A percentile compares a stretch with the other conserved stretches of the same genome.
These are phyloP conservation scores for Aphidius ervi DNA, from an alignment of 1,140 invertebrate species.

Conservation along the genomic window DNA sequence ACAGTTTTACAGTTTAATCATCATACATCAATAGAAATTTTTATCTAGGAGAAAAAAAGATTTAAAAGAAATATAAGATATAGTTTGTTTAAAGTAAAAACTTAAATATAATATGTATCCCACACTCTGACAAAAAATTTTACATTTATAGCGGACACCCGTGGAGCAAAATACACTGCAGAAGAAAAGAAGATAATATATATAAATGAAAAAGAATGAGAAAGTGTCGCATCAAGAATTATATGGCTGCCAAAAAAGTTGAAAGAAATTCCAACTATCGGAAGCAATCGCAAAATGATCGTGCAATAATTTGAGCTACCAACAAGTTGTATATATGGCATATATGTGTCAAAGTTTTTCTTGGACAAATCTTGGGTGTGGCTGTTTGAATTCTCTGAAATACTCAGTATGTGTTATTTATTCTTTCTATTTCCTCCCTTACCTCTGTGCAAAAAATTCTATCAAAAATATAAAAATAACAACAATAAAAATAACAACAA, in stretches of 20 bases:
- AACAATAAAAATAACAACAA: too few species aligned
- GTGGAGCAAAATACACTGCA: constrained; percentile 13
- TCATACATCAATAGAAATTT: too few species aligned
- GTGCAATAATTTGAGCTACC: constrained; percentile 38
- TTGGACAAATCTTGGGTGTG: neutral
- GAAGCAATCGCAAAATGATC: constrained; percentile 39
- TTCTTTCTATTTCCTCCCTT: too few species aligned
- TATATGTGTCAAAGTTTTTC: neutral
- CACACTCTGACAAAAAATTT: constrained; percentile 33
- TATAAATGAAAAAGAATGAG: constrained; percentile 16
- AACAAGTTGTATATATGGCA: constrained; percentile 2
- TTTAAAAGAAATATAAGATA: too few species aligned
- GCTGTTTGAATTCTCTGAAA: too few species aligned
- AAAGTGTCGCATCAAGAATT: constrained; percentile 25
- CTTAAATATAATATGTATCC: constrained; percentile 17
- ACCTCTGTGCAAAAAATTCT: too few species aligned
- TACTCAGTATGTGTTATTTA: too few species aligned
- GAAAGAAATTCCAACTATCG: constrained; percentile 43
- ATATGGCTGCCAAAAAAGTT: constrained; percentile 27
- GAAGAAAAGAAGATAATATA: constrained; percentile 7
- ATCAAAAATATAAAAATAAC: too few species aligned
- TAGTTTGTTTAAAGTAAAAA: too few species aligned
- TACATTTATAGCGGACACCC: constrained; percentile 32
- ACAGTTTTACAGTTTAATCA: too few species aligned
- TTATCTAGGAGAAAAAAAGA: too few species aligned